Evolutionary conservation across 30 jellyfish, hydroid and myxozoan genomes (phyloP), one percentile per base, ranked within the genome.

Genomic region (Turritopsis rubra): DNA sequence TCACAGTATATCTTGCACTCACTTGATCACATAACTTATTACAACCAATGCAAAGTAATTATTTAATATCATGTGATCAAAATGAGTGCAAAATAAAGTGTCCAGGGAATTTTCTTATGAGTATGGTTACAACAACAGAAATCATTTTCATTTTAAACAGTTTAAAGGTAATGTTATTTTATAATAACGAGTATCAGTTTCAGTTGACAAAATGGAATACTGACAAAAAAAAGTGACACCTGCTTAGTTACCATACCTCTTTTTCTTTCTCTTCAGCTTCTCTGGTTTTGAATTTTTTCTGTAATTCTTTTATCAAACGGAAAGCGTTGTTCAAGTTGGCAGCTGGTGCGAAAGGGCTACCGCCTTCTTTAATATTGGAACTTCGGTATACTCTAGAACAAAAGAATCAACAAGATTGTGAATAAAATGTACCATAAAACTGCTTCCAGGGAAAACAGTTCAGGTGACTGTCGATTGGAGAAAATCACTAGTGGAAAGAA

Each of bases 261-360:
- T 88, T 89, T 73, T 95, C 99, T 60, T 85, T 90, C 72, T 95
- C 98, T 87, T 95, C 97, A 1, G 97, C 97, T 72, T 87, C 96
- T 87, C 97, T 79, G 16, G 99, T 90, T 79, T 95, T 95, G 80
- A 86, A 95, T 84, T 88, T 95, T 70, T 95, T 95, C 88, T 95
- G 99, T 16, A 95, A 95, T 7, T 95, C 99, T 81, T 95, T 95
- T 53, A 95, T 89, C 82, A 89, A 71, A 18, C 97, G 93, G 76
- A 95, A 90, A 8, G 98, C 98, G 16, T 93, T 93, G 83, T 85
- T 93, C 66, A 95, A 78, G 81, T 95, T 90, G 20, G 92, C 77
- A 25, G 97, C 87, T 3, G 96, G 97, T 8, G 97, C 93, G 18
- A 52, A 23, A 23, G 66, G 70, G 18, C 86, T 90, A 21, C 96